Conservation (phyloP, 2,888 invertebrate genomes). For the Himalopsyche tibetana region DNA sequence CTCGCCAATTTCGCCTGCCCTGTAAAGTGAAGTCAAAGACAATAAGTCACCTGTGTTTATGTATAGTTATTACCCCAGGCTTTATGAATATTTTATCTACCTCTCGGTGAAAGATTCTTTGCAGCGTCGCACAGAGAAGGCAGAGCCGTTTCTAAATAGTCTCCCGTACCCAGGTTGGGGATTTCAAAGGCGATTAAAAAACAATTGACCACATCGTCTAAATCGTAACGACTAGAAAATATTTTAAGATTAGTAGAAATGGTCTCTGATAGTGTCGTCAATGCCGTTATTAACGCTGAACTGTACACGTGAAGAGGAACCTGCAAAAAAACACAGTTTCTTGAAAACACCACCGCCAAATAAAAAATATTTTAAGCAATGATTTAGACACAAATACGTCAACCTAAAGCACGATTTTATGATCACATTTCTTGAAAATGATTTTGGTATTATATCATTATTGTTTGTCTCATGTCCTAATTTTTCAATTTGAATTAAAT, state of each 20-base stretch:
- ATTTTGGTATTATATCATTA: no score
- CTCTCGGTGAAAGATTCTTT: slow-evolving; percentile 82
- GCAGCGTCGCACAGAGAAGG: slow-evolving; percentile 88
- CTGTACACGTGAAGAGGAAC: slow-evolving; percentile 75
- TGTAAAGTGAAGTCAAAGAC: not conserved
- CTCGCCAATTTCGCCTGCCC: slow-evolving; percentile 86
- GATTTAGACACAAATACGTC: no score
- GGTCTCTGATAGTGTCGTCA: slow-evolving; percentile 84
- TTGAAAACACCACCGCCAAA: not conserved
- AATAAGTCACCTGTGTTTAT: not conserved
- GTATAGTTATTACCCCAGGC: not conserved
- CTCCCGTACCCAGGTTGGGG: slow-evolving; percentile 84
- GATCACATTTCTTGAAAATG: no score
- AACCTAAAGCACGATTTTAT: no score
- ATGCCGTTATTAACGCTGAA: slow-evolving; percentile 84
- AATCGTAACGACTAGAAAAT: slow-evolving; percentile 73
- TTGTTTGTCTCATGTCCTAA: no score
- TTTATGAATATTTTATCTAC: slow-evolving; percentile 67
- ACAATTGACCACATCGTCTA: slow-evolving; percentile 79
- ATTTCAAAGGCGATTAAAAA: slow-evolving; percentile 87
- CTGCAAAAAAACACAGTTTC: slow-evolving; percentile 67
- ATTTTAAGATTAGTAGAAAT: slow-evolving; percentile 84
- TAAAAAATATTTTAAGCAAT: no score
- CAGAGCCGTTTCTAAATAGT: slow-evolving; percentile 89
- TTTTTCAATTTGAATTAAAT: no score